Percentiles rank a stretch among this genome's conserved stretches.
Evolutionary conservation across 37 sponge, comb jelly and placozoan genomes (phyloP).

Genomic region (Beroe ovata): DNA sequence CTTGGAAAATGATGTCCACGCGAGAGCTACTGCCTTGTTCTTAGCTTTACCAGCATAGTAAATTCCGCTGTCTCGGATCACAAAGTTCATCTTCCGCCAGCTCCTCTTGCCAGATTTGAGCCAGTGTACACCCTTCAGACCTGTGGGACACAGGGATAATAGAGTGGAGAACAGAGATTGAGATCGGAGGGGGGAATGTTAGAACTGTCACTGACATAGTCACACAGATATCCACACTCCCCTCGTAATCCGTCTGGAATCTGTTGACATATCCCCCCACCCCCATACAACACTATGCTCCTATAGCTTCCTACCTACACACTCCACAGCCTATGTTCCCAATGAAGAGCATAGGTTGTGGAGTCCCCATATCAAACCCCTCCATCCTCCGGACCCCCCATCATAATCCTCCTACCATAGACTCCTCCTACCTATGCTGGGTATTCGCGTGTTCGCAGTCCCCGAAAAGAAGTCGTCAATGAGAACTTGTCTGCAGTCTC

Average conservation of each 20-base stretch:
- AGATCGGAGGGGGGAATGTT: no score
- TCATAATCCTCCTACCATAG: not conserved
- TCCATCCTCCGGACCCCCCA: no score
- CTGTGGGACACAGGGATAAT: not conserved
- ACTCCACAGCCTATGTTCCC: no score
- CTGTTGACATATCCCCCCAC: no score
- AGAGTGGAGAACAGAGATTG: no score
- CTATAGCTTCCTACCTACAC: no score
- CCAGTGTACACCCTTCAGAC: constrained; percentile 49
- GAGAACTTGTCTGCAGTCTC: constrained; percentile 59
- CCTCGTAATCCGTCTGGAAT: no score
- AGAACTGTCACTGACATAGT: no score
- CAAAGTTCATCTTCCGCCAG: constrained; percentile 66
- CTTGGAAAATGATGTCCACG: constrained; percentile 46
- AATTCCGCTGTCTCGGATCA: constrained; percentile 62
- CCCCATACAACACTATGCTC: no score
- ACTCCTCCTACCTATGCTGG: constrained; percentile 37
- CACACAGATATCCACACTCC: no score
- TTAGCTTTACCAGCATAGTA: constrained; percentile 68
- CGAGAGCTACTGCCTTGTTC: constrained; percentile 14
- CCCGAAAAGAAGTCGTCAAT: constrained; percentile 64
- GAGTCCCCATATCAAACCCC: no score
- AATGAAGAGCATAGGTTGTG: no score
- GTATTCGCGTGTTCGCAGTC: constrained; percentile 58
- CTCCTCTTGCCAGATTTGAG: constrained; percentile 56